phyloP scores from a whole-genome alignment of 2,888 invertebrate species.

The Drosophila limbata region DNA sequence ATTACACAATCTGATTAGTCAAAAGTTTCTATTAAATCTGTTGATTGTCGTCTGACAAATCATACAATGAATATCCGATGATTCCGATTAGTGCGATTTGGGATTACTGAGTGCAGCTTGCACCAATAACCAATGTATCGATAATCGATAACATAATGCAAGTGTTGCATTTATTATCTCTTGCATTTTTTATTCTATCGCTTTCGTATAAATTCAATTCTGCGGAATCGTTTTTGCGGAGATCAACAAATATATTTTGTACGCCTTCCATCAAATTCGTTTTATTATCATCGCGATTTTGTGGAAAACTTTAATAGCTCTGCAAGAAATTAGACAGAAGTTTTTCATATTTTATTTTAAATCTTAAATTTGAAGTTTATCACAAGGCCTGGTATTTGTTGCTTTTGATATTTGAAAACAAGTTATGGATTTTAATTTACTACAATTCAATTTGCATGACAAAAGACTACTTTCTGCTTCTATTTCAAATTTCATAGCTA shows the following conservation, averaged over 20 bases:
- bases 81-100: background rate
- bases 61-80: background rate
- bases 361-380: background rate
- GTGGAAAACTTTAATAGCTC: background rate
- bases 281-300: background rate
- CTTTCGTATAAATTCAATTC: background rate
- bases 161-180: background rate
- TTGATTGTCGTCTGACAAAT: slow-evolving; percentile 2
- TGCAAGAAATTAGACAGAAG: background rate
- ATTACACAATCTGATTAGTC: background rate
- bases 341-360: background rate
- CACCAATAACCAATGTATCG: background rate
- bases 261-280: too few relatives aligned
- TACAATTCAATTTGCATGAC: background rate
- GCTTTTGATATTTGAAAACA: background rate
- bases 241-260: background rate
- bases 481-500: background rate
- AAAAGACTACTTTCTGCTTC: background rate
- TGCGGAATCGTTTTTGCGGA: background rate
- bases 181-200: background rate
- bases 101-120: background rate
- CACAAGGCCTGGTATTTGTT: background rate
- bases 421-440: background rate
- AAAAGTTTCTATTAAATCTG: background rate
- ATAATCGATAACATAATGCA: slow-evolving; percentile 2